A percentile compares a stretch with the other conserved stretches of the same genome.
phyloP scores from a whole-genome alignment of 37 sponge, comb jelly and placozoan genomes.

The Agelas oroides region DNA sequence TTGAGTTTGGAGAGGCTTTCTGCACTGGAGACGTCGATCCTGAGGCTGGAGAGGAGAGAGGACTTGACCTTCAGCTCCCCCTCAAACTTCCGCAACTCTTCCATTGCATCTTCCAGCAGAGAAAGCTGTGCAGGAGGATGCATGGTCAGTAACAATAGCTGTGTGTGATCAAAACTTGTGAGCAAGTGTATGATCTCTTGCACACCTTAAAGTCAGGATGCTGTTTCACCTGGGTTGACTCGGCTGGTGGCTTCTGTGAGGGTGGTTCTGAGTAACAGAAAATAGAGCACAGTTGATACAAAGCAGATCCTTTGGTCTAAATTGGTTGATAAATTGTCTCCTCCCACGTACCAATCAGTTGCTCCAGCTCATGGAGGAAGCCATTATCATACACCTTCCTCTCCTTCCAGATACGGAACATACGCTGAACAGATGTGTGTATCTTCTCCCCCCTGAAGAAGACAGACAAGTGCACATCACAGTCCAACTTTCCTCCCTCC shows the following conservation, averaged over 20 bases:
- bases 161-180: too few relatives aligned
- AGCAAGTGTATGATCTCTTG: too few relatives aligned
- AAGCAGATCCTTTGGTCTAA: too few relatives aligned
- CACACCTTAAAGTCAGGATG: too few relatives aligned
- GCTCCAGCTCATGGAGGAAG: slow-evolving; percentile 66
- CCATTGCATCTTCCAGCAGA: slow-evolving; percentile 66
- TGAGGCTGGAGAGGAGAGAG: slow-evolving; percentile 45
- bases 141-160: too few relatives aligned
- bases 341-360: slow-evolving; percentile 41
- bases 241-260: too few relatives aligned
- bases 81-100: slow-evolving; percentile 79
- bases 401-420: slow-evolving; percentile 89
- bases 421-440: slow-evolving; percentile 78
- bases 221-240: too few relatives aligned
- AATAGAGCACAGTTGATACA: too few relatives aligned
- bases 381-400: slow-evolving; percentile 69
- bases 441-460: slow-evolving; percentile 79
- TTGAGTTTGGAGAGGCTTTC: slow-evolving; percentile 68
- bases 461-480: not conserved
- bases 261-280: too few relatives aligned
- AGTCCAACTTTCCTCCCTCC: too few relatives aligned
- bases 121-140: slow-evolving; percentile 46
- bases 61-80: slow-evolving; percentile 81
- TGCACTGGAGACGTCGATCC: slow-evolving; percentile 71
- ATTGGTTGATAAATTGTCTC: too few relatives aligned